Evolutionary conservation across 2,797 vertebrate genomes (phyloP).

Genomic region (Anomalospiza imberbis): DNA sequence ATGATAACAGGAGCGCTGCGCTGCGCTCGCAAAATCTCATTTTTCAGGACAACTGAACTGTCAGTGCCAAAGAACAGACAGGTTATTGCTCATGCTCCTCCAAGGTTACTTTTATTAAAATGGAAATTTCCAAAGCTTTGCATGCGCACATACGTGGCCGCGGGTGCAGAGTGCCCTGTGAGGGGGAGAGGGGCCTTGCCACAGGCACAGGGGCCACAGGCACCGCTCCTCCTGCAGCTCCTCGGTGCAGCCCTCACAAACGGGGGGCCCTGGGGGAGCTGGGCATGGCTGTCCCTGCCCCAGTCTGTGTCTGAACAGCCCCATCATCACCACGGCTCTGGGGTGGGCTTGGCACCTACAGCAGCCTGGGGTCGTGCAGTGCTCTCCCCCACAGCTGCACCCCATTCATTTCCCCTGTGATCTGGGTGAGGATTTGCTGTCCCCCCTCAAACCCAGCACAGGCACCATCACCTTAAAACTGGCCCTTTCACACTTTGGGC

Average conservation of each 20-base stretch:
- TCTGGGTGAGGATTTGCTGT: background rate
- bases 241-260: background rate
- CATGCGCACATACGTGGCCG: background rate
- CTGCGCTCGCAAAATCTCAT: slow-evolving; percentile 40
- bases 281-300: background rate
- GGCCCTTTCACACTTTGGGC: background rate
- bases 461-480: background rate
- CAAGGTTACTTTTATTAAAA: slow-evolving; percentile 66
- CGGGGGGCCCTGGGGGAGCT: rapidly evolving
- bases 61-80: slow-evolving; percentile 50
- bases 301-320: background rate
- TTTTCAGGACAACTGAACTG: slow-evolving; percentile 43
- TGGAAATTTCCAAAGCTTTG: slow-evolving; percentile 57
- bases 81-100: slow-evolving; percentile 41
- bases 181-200: background rate
- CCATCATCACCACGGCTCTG: background rate
- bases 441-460: background rate
- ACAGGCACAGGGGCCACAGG: background rate
- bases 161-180: rapidly evolving
- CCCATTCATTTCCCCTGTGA: rapidly evolving
- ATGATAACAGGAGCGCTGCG: background rate
- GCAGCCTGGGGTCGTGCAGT: rapidly evolving
- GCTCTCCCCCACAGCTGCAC: background rate
- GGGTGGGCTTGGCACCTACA: background rate
- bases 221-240: background rate